These are phyloP conservation scores for Coracias cyanogaster DNA, from an alignment of 2,797 vertebrate genomes.

Conservation along the genomic window DNA sequence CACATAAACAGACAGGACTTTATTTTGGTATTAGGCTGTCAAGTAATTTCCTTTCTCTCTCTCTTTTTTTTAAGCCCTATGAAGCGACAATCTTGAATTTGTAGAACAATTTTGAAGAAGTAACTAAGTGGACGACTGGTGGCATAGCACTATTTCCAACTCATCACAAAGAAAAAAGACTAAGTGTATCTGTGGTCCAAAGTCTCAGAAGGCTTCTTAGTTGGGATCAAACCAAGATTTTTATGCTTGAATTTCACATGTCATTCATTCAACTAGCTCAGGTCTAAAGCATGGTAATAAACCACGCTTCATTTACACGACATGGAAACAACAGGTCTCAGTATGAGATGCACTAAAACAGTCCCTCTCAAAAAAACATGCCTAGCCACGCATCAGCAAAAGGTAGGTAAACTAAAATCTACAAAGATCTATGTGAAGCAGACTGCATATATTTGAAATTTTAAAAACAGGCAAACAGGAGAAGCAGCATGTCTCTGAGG, in stretches of 20 bases:
- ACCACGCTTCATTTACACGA: background rate
- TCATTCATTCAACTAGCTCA: background rate
- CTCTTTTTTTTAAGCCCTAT: background rate
- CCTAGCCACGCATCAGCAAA: background rate
- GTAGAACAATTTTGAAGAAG: background rate
- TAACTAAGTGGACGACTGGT: background rate
- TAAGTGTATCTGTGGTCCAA: background rate
- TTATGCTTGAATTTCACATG: background rate
- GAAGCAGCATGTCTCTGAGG: background rate
- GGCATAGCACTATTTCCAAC: background rate
- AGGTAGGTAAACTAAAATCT: background rate
- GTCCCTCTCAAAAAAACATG: background rate
- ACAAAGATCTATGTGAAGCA: background rate
- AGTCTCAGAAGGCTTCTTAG: background rate
- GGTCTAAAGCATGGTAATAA: background rate
- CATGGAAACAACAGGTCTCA: background rate
- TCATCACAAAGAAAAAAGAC: background rate
- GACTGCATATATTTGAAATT: background rate
- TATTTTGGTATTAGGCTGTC: background rate
- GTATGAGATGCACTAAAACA: background rate
- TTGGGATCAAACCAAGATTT: background rate
- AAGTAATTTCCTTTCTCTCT: background rate
- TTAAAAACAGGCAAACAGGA: background rate
- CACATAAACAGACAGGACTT: background rate
- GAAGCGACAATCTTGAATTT: background rate